phyloP scores from a whole-genome alignment of 2,888 invertebrate genomes.

The Leptarthrus brevirostris region DNA sequence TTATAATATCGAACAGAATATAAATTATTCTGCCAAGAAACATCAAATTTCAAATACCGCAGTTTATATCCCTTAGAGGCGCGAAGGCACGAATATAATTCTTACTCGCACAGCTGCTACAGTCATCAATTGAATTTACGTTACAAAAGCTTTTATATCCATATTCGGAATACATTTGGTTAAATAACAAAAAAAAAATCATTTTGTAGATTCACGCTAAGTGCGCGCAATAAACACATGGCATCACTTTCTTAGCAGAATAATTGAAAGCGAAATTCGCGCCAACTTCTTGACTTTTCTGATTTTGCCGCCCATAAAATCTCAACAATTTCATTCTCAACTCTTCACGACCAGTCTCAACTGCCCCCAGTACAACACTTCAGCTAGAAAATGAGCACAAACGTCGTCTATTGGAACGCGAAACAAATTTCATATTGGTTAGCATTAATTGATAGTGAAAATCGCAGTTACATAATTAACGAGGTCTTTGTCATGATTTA shows the following conservation, averaged over 20 bases:
- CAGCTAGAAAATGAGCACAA: constrained; percentile 27
- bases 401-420: constrained; percentile 12
- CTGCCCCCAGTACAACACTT: neutral
- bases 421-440: constrained; percentile 38
- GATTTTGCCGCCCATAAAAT: constrained; percentile 22
- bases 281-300: constrained; percentile 7
- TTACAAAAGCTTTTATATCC: too few species aligned
- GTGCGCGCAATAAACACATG: neutral
- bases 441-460: constrained; percentile 53
- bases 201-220: neutral
- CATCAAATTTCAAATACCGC: too few species aligned
- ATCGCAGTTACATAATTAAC: constrained; percentile 52
- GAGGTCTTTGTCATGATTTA: constrained; percentile 54
- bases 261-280: constrained; percentile 19
- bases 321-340: constrained; percentile 5
- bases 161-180: neutral
- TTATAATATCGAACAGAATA: too few species aligned
- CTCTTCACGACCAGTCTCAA: neutral
- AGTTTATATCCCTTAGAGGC: too few species aligned
- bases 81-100: too few species aligned
- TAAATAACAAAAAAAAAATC: neutral
- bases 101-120: too few species aligned
- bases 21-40: too few species aligned
- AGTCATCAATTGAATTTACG: too few species aligned
- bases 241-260: neutral